Percentiles rank a stretch among this genome's conserved stretches.
These are phyloP conservation scores for Tychaedon coryphoeus DNA, from an alignment of 2,113 vertebrate species.

Conservation along the genomic window DNA sequence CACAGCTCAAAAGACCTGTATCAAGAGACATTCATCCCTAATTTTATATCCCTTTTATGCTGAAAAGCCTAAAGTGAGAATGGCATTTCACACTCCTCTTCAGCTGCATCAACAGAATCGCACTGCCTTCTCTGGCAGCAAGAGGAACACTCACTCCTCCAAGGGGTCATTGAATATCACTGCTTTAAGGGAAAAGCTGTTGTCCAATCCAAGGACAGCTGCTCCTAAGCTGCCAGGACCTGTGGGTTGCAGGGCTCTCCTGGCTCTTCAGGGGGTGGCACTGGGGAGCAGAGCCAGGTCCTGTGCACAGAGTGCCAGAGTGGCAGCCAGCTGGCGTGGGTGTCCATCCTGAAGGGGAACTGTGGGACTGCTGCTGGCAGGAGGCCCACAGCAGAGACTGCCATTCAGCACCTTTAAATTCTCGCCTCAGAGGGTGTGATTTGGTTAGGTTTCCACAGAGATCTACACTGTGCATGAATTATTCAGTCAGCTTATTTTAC, in stretches of 20 bases:
- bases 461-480: slow-evolving; percentile 21
- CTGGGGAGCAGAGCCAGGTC: not conserved
- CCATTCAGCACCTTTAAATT: not conserved
- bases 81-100: not conserved
- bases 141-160: not conserved
- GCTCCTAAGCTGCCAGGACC: not conserved
- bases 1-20: not conserved
- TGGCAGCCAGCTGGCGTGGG: rapidly evolving
- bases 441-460: slow-evolving; percentile 13
- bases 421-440: not conserved
- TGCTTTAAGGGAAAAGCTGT: not conserved
- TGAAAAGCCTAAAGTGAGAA: not conserved
- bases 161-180: not conserved
- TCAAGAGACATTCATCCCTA: not conserved
- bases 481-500: slow-evolving; percentile 28
- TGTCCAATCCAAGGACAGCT: not conserved
- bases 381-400: not conserved
- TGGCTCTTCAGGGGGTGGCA: not conserved
- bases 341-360: not conserved
- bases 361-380: not conserved
- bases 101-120: not conserved
- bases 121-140: rapidly evolving
- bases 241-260: not conserved
- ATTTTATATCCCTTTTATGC: not conserved
- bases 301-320: not conserved